Evolutionary conservation across 2,888 invertebrate genomes (phyloP), one percentile per base, ranked within the genome.

Genomic region (Perizoma affinitatum): DNA sequence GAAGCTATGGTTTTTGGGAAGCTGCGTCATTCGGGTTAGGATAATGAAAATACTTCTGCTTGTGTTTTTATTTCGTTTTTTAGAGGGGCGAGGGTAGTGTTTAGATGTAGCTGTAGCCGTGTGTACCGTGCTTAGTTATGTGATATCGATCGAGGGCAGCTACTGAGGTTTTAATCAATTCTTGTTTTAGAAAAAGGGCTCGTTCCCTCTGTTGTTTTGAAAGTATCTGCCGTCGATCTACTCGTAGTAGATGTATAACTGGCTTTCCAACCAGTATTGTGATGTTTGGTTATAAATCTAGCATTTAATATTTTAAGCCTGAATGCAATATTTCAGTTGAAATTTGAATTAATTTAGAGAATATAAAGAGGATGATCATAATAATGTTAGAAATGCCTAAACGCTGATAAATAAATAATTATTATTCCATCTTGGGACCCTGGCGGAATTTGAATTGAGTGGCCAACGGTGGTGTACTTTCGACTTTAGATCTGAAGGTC

Each of bases 31-130:
- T 78, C 78, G 82, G 85, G 87, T 90, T 89, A 90, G 90, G 87
- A 78, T 90, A 91, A 90, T 90, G 90, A 90, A 90, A 88, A 88
- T 89, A 87, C 87, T 90, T 87, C 79, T 78, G 76, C 75, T 74
- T 71, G 73, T 70, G 76, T 78, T 79, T 80, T 78, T 85, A 77
- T 83, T 77, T 74, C 72, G 79, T 86, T 84, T 80, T 70, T 65
- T 62, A 46, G 65, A 61, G 60, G 69, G 67, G 66, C 47, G 65
- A 56, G 65, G 63, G 60, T 66, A 69, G 68, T 69, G 68, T 66
- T 66, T 67, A 69, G 69, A 59, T 49, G 42, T 49, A 49, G 61
- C 56, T 52, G 38, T 52, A 38, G 56, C 53, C 49, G 58, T 58
- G 63, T 44, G 33, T 58, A 41, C 64, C 64, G 60, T 58, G 65